phyloP scores from a whole-genome alignment of 2,113 vertebrate genomes.

The Arothron firmamentum region DNA sequence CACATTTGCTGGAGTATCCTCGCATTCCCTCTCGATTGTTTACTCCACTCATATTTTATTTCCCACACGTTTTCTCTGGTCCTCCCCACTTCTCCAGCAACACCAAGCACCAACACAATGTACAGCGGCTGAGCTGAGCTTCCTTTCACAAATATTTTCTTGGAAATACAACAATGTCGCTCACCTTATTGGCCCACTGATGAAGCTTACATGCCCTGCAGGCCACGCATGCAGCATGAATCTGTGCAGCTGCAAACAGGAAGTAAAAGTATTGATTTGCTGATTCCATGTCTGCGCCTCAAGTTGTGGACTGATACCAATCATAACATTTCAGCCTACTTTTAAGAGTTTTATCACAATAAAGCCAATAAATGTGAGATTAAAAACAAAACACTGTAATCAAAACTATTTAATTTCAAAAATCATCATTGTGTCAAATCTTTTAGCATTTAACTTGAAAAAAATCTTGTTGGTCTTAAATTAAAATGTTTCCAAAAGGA shows the following conservation, averaged over 20 bases:
- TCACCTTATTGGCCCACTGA: conserved; percentile 16
- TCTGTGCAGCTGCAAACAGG: not conserved
- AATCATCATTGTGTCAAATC: too few species aligned
- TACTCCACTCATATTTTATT: conserved; percentile 30
- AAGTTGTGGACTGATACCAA: too few species aligned
- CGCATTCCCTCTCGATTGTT: conserved; percentile 8
- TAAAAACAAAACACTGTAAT: too few species aligned
- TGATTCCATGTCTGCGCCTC: too few species aligned
- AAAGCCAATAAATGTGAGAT: too few species aligned
- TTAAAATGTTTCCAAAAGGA: too few species aligned
- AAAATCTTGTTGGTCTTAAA: too few species aligned
- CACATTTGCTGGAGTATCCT: not conserved
- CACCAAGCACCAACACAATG: conserved; percentile 34
- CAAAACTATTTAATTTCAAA: too few species aligned
- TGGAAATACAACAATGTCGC: conserved; percentile 23
- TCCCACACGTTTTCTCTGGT: conserved; percentile 20
- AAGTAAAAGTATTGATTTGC: not conserved
- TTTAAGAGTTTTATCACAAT: too few species aligned
- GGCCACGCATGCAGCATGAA: too few species aligned
- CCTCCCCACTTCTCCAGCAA: conserved; percentile 9
- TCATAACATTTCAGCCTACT: too few species aligned
- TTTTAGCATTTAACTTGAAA: too few species aligned
- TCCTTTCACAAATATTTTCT: conserved; percentile 41
- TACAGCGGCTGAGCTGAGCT: conserved; percentile 30
- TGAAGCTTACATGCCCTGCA: not conserved